Base-by-base conservation (phyloP, 2,888 invertebrate species). In the Kuschelorhynchus macadamiae region DNA sequence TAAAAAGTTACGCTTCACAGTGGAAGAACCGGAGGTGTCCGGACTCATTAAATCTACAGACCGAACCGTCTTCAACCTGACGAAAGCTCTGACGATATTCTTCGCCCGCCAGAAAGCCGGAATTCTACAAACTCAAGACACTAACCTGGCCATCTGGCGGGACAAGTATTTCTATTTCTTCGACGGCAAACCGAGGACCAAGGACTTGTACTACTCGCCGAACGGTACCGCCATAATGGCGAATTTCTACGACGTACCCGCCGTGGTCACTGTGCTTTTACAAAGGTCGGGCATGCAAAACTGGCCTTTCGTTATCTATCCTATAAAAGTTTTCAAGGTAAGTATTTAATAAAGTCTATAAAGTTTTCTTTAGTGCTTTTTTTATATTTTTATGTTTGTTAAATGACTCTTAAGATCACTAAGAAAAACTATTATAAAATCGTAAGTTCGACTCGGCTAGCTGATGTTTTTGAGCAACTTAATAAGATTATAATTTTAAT, bases 91-190 rank as follows among this genome's bases (percentile, higher is more conserved):
- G 17, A 85, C 83, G 53, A 85, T 87, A 3, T 89, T 88, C 76
- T 89, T 88, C 73, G 81, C 82, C 50, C 84, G 85, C 16, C 85
- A 87, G 74, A 80, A 84, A 12, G 85, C 87, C 16, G 88, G 87
- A 0, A 78, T 89, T 59, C 77, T 89, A 1, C 79, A 81, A 69
- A 81, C 83, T 0, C 74, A 79, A 14, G 76, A 78, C n/a, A 56
- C 79, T 7, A 86, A 86, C 78, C 77, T 88, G 11, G 85, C 86
- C 0, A 85, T 89, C 71, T 88, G 88, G 90, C 89, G 87, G 60
- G 77, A 80, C 71, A 87, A 87, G 72, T 85, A 86, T 68, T 90
- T 83, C 77, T 89, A 88, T 68, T 85, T 91, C 71, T 91, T 90
- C 75, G 91, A 91, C 78, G 88, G 89, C 0, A 87, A 85, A 14